phyloP scores from a whole-genome alignment of 2,888 invertebrate species.

The Mantis religiosa region DNA sequence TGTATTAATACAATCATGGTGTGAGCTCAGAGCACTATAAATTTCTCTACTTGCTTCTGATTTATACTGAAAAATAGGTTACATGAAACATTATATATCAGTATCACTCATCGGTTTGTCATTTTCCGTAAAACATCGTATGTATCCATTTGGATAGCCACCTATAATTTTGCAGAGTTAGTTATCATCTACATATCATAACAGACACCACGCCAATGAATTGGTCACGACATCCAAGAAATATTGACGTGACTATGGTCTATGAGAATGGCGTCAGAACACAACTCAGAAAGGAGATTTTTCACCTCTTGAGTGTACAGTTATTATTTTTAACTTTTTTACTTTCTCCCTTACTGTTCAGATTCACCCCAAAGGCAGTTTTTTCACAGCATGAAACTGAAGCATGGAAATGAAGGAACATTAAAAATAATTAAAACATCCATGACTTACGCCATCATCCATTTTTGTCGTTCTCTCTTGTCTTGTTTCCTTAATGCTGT shows the following conservation, averaged over 20 bases:
- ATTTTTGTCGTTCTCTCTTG: not conserved
- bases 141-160: not conserved
- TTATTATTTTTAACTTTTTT: not conserved
- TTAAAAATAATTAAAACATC: not conserved
- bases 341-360: not conserved
- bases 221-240: not conserved
- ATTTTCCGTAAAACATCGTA: not conserved
- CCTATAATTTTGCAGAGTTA: not conserved
- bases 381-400: not conserved
- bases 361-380: not conserved
- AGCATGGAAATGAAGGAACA: not conserved
- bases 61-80: too few species aligned
- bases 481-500: not conserved
- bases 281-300: not conserved
- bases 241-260: not conserved
- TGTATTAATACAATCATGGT: too few species aligned
- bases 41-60: too few species aligned
- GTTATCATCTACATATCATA: not conserved
- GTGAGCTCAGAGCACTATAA: too few species aligned
- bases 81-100: not conserved
- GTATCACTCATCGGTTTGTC: not conserved
- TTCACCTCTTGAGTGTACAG: not conserved
- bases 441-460: not conserved
- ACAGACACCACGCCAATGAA: not conserved
- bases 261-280: not conserved